Evolutionary conservation across 2,888 invertebrate species (phyloP), one percentile per base, ranked within the genome.

Genomic region (Geotrupes spiniger): DNA sequence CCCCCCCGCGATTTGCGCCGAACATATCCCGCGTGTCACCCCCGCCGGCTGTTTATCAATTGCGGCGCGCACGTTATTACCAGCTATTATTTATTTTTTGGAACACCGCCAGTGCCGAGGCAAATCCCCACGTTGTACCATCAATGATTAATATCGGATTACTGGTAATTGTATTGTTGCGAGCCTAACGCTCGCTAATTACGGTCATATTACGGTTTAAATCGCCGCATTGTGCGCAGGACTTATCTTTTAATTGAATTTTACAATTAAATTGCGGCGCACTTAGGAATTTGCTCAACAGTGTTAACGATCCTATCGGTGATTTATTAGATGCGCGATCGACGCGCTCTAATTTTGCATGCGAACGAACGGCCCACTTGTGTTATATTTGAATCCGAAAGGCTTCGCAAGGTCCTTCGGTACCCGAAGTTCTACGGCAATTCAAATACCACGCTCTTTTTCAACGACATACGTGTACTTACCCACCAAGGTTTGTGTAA

Each of bases 121-220:
- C 15, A 39, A 39, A 39, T 39, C 37, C 38, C 38, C 11, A 10
- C 14, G 36, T 6, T 17, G 26, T 26, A 6, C 21, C 46, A 40
- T 29, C 31, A 36, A 40, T 46, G 40, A 46, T 46, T 40, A 46
- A 46, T 46, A 46, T 46, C 40, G 46, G 46, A 46, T 46, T 41
- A 46, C 41, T 15, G 9, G 46, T 46, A 46, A 46, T 46, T 46
- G 41, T 40, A 46, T 41, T 46, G 41, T 46, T 46, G 31, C 36
- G 31, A 25, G 33, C 39, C 33, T 40, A 33, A 14, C 41, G 41
- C 26, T 46, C 31, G 40, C 46, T 41, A 46, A 46, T 46, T 46
- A 46, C 46, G 40, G 15, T 46, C 40, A 40, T 36, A 27, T 12
- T 33, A 33, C 11, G 33, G 14, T 14, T 33, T 8, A 33, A 33